Base-by-base conservation (phyloP, 2,113 vertebrate species). In the Paramormyrops kingsleyae region DNA sequence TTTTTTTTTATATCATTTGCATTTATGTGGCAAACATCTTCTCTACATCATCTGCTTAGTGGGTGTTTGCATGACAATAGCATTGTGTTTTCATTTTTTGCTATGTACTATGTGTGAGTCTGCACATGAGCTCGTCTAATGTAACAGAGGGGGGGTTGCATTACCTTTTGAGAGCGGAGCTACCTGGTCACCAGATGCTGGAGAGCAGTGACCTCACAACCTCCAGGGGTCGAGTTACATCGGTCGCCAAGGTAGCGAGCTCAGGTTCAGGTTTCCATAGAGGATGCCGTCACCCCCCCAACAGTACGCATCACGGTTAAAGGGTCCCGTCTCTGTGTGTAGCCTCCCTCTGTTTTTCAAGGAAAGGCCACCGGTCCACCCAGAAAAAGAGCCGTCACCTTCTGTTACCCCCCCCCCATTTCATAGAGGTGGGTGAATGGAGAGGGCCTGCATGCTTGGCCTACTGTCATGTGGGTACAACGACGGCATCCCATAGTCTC, bases 111-210 rank as follows among this genome's bases (percentile, higher is more conserved):
- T 89, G 53, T 89, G n/a, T 88, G 87, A 59, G 56, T 92, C 50
- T 35, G 88, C 7, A 35, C 35, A 21, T 56, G 84, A 56, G 27
- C 52, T 35, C 74, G 17, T 46, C 35, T 44, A 88, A 31, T 24
- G 87, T 24, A 35, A 62, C 21, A n/a, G 53, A 59, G 27, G 74
- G 83, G 84, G 95, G 95, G 70, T 94, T 97, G 92, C 96, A 97
- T 94, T 95, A 95, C 89, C 93, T 97, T 59, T 95, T 97, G 56
- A 91, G 97, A 13, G 94, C 96, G 66, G 96, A 97, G 91, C 94
- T 97, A 10, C 96, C 96, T 0, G 91, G 95, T 0, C 96, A 96
- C 93, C 94, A 50, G 92, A 93, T 92, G 0, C 93, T 97, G 27
- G 94, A 95, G 1, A 96, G 97, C 44, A 92, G 94, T 0, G 93